Conservation (phyloP, 2,888 invertebrate species). For the Apamea crenata region DNA sequence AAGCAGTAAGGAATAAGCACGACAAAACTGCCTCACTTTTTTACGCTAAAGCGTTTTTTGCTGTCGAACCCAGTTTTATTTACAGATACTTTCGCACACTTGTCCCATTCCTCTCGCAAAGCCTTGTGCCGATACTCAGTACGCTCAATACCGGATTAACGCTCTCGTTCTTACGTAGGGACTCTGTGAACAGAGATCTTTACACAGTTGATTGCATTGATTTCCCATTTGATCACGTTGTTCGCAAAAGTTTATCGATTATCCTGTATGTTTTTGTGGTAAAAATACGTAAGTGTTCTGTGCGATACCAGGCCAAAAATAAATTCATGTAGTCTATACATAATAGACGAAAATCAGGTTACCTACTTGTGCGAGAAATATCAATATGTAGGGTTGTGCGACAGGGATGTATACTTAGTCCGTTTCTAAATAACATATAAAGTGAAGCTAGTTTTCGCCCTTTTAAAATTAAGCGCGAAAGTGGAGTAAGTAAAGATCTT, state of each 20-base stretch:
- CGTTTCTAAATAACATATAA: neutral
- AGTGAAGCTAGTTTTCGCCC: neutral
- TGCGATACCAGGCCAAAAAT: neutral
- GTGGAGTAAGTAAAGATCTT: neutral
- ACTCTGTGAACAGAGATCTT: constrained; percentile 26
- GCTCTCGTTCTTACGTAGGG: constrained; percentile 15
- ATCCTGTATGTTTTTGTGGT: neutral
- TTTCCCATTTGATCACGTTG: constrained; percentile 28
- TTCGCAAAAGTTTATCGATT: neutral
- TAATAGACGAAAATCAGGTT: neutral
- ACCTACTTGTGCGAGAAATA: neutral
- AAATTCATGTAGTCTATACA: neutral
- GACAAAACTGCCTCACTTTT: neutral
- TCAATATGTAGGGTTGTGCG: neutral
- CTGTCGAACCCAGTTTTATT: neutral
- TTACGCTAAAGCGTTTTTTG: neutral
- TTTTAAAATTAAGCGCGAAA: neutral
- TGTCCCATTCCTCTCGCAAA: neutral
- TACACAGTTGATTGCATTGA: constrained; percentile 18
- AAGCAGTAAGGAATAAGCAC: neutral
- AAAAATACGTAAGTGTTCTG: neutral
- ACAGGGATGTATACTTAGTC: constrained; percentile 3
- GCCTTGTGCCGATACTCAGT: neutral
- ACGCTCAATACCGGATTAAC: constrained; percentile 23
- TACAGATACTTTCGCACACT: constrained; percentile 10